A percentile compares a stretch with the other conserved stretches of the same genome.
Evolutionary conservation across 2,113 vertebrate genomes (phyloP).

Genomic region (Bettongia penicillata): DNA sequence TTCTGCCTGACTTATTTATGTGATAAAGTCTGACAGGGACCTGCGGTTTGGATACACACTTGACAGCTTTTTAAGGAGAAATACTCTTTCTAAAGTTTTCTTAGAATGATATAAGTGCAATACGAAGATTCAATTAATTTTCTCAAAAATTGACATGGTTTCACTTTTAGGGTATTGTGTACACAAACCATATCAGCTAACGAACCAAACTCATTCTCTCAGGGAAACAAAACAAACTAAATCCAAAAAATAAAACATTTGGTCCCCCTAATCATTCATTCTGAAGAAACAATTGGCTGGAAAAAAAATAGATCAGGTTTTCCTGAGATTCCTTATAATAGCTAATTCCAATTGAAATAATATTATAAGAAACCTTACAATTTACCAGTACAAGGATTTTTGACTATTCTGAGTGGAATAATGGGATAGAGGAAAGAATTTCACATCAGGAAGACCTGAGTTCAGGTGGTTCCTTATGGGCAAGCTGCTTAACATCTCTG

Average conservation of each 20-base stretch:
- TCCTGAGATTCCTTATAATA: background rate
- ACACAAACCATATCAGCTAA: background rate
- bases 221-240: background rate
- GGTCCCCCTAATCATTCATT: background rate
- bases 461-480: background rate
- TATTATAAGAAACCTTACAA: background rate
- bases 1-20: background rate
- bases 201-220: background rate
- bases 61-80: constrained; percentile 27
- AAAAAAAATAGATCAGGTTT: background rate
- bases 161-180: background rate
- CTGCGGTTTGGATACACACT: background rate
- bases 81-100: constrained; percentile 9
- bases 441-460: background rate
- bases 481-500: background rate
- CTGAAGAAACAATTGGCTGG: background rate
- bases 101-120: constrained; percentile 16
- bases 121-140: constrained; percentile 17
- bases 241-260: background rate
- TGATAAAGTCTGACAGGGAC: constrained; percentile 39
- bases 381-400: background rate
- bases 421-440: background rate
- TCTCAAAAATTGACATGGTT: background rate
- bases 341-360: background rate
- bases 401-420: background rate